These are phyloP conservation scores for Mallotus villosus DNA, from an alignment of 2,797 vertebrate genomes.

Conservation along the genomic window DNA sequence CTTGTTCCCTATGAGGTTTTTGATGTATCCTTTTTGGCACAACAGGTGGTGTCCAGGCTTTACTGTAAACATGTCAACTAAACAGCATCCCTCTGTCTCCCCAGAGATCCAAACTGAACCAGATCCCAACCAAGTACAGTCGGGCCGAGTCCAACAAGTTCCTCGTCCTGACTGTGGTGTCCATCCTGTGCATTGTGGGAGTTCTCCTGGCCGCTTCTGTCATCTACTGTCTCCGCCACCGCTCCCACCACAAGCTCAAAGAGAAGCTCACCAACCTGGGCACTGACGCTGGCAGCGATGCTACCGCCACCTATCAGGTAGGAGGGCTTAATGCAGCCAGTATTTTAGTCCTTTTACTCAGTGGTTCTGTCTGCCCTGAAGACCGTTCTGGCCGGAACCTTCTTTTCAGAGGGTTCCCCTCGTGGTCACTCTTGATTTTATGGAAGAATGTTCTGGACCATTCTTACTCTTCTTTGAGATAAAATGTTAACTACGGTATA, in stretches of 20 bases:
- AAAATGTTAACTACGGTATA: too few relatives aligned
- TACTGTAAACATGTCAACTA: background rate
- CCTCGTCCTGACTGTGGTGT: conserved; percentile 87
- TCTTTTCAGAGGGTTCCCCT: too few relatives aligned
- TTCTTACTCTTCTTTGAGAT: too few relatives aligned
- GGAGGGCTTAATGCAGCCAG: conserved; percentile 38
- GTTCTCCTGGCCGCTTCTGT: conserved; percentile 86
- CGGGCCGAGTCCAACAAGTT: conserved; percentile 90
- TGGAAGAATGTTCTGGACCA: too few relatives aligned
- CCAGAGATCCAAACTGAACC: conserved; percentile 82
- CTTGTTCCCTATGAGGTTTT: background rate
- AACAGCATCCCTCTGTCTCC: background rate
- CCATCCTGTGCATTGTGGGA: conserved; percentile 84
- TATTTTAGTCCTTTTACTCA: background rate
- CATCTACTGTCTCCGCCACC: conserved; percentile 89
- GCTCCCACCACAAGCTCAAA: conserved; percentile 86
- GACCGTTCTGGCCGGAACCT: too few relatives aligned
- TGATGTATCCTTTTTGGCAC: background rate
- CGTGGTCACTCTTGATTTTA: too few relatives aligned
- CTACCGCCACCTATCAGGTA: conserved; percentile 93
- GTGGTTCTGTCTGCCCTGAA: too few relatives aligned
- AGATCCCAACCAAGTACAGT: conserved; percentile 81
- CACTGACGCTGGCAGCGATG: conserved; percentile 74
- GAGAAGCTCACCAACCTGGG: conserved; percentile 87
- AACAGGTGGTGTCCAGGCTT: background rate